Evolutionary conservation across 2,888 invertebrate genomes (phyloP), one percentile per base, ranked within the genome.

Genomic region (Dione vanillae): DNA sequence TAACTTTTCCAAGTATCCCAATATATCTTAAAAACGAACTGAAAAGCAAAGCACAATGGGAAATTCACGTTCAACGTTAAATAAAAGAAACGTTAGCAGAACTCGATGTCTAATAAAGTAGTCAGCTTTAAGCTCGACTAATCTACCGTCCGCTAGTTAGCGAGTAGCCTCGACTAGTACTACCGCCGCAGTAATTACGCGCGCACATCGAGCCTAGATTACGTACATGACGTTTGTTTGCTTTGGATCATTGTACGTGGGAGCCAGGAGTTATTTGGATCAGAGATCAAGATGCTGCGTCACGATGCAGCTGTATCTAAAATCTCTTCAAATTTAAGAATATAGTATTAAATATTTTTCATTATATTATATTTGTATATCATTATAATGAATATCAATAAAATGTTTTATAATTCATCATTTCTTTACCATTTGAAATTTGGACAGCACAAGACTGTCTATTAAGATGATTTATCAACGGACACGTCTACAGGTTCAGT

Each of bases 81-180:
- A 56, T 16, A 52, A 27, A 6, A 56, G n/a, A n/a, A 20, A 16
- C 41, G 35, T 45, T 61, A 67, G 19, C 43, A 37, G 67, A 61
- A 52, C 19, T 52, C 51, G 27, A 41, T 51, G 43, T 59, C 66
- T 70, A 45, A 61, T 70, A 70, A 66, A 70, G 52, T 59, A 45
- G 61, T 35, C 37, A 59, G 37, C 37, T 52, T 61, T 70, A 52
- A 70, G 61, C 66, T 20, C n/a, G 47, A 16, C 45, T 61, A 47
- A 70, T 54, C 52, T 61, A 66, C 52, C 45, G 61, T 37, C 43
- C 43, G 59, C 69, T 47, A 61, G 70, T 70, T 56, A 65, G 61
- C 61, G 66, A 45, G 37, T 65, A 41, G 27, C 2, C 5, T 5
- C 27, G 27, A 5, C 5, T 3, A 5, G 27, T 27, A 27, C 49